A percentile compares a stretch with the other conserved stretches of the same genome.
Evolutionary conservation across 2,888 invertebrate species (phyloP).

Genomic region (Hoplodrina ambigua): DNA sequence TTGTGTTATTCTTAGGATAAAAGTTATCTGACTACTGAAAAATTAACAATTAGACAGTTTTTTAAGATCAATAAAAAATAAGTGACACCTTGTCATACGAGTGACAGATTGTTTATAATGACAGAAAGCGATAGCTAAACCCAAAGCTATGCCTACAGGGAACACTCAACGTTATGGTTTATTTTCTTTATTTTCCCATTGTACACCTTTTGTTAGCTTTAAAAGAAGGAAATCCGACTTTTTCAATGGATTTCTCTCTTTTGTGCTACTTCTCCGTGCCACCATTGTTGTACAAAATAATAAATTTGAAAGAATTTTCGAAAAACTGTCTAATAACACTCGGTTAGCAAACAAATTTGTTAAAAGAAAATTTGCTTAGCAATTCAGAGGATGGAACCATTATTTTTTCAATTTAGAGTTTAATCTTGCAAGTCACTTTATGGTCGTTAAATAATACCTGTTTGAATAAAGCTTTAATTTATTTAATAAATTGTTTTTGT

Average conservation of each 20-base stretch:
- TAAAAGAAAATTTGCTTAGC: conserved; percentile 34
- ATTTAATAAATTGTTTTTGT: conserved; percentile 1
- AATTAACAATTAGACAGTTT: too few relatives aligned
- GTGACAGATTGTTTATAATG: neutral
- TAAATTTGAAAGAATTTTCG: conserved; percentile 46
- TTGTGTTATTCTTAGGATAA: too few relatives aligned
- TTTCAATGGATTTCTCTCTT: conserved; percentile 55
- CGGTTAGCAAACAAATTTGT: conserved; percentile 43
- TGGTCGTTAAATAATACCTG: conserved; percentile 13
- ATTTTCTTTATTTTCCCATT: conserved; percentile 49
- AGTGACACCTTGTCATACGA: neutral
- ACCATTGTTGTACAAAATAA: conserved; percentile 59
- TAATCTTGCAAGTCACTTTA: conserved; percentile 24
- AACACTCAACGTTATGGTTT: conserved; percentile 43
- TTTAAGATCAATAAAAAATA: neutral
- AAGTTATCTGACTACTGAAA: too few relatives aligned
- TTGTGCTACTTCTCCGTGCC: conserved; percentile 43
- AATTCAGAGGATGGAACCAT: conserved; percentile 35
- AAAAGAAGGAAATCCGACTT: conserved; percentile 50
- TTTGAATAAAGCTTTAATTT: conserved; percentile 12
- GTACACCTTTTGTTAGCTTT: conserved; percentile 60
- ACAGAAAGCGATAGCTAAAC: neutral
- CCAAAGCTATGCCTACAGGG: neutral
- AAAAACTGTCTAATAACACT: conserved; percentile 59
- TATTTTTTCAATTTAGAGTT: conserved; percentile 42